Evolutionary conservation across 2,113 vertebrate species (phyloP).

Genomic region (Myrmecophaga tridactyla): DNA sequence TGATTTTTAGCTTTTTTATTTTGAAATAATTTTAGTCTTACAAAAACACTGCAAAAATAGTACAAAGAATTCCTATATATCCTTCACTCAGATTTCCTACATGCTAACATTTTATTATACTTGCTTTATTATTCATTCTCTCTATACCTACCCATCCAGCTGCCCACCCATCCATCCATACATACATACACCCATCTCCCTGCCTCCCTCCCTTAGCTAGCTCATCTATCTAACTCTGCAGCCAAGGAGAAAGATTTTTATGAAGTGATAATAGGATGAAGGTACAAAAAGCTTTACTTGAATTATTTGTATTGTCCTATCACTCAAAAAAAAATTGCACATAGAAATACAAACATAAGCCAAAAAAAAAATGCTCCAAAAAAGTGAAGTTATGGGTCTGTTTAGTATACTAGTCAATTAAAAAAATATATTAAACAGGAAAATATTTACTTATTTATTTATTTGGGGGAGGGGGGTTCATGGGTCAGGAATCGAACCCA

Average conservation of each 20-base stretch:
- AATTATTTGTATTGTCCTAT: not conserved
- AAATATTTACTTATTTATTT: no score
- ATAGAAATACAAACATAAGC: not conserved
- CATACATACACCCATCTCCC: not conserved
- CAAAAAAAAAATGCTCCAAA: conserved; percentile 11
- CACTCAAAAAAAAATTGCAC: conserved; percentile 13
- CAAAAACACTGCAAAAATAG: not conserved
- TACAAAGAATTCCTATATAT: not conserved
- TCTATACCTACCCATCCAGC: not conserved
- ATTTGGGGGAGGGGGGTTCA: no score
- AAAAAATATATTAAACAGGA: conserved; percentile 18
- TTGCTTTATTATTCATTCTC: not conserved
- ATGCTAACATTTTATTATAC: not conserved
- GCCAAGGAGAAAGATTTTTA: not conserved
- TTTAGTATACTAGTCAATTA: not conserved
- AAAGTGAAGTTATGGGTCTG: not conserved
- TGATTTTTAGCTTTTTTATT: not conserved
- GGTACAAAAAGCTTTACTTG: conserved; percentile 1
- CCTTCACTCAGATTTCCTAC: not conserved
- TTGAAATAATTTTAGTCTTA: not conserved
- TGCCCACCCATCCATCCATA: not conserved
- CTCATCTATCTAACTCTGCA: not conserved
- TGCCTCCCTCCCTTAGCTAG: not conserved
- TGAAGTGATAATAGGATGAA: not conserved
- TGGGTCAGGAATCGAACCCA: no score